Conservation (phyloP, 2,797 vertebrate species). For the Hoplostethus atlanticus region DNA sequence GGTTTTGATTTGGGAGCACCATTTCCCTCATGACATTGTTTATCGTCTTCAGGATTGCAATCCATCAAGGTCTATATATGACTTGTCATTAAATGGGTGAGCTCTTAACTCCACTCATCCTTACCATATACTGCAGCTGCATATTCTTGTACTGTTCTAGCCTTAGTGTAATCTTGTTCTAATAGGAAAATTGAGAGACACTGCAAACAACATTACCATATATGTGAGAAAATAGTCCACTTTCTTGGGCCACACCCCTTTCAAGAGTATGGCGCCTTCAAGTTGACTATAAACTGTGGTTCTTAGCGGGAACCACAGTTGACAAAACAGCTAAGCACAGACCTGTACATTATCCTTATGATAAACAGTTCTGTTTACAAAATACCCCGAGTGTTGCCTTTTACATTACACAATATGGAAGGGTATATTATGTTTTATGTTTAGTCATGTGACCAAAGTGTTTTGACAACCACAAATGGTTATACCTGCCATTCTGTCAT, state of each 20-base stretch:
- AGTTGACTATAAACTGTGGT: constrained; percentile 23
- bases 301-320: too few relatives aligned
- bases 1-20: not conserved
- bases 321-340: constrained; percentile 5
- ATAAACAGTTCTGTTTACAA: not conserved
- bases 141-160: not conserved
- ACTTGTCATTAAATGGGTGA: not conserved
- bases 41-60: constrained; percentile 5
- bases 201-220: not conserved
- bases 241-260: constrained; percentile 9
- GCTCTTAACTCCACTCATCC: not conserved
- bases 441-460: not conserved
- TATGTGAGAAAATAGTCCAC: constrained; percentile 12
- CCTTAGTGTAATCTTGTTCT: not conserved
- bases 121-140: too few relatives aligned
- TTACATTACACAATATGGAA: not conserved
- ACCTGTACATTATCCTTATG: constrained; percentile 11
- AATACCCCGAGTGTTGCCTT: not conserved
- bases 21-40: constrained; percentile 11
- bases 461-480: not conserved
- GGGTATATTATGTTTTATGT: not conserved
- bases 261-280: not conserved
- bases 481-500: not conserved
- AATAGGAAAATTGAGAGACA: not conserved
- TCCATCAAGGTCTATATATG: not conserved